Evolutionary conservation across 2,888 invertebrate species (phyloP).

Genomic region (Drosophila hamatofila): DNA sequence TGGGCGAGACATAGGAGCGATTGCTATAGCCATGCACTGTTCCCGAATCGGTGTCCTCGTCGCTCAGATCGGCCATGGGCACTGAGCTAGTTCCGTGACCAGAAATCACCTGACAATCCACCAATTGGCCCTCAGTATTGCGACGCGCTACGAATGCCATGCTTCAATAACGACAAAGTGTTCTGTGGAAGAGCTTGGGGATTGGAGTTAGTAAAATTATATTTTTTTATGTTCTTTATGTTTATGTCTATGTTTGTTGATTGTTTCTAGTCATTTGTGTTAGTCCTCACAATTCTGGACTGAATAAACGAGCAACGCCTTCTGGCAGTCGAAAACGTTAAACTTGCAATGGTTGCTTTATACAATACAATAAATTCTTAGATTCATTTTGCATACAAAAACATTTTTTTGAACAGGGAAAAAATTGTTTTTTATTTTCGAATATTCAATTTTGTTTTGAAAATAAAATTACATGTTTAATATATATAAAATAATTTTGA

Average conservation of each 20-base stretch:
- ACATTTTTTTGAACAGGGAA: no score
- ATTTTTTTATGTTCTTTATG: slow-evolving; percentile 14
- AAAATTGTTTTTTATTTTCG: no score
- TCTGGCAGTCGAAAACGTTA: neutral
- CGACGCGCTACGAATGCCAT: slow-evolving; percentile 64
- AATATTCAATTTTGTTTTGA: no score
- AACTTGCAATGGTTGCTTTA: neutral
- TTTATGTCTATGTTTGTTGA: slow-evolving; percentile 28
- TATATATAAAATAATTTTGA: no score
- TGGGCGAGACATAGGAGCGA: slow-evolving; percentile 58
- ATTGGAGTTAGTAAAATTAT: slow-evolving; percentile 7
- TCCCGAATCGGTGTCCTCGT: slow-evolving; percentile 49
- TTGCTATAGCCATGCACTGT: slow-evolving; percentile 40
- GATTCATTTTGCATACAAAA: neutral
- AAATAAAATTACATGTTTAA: no score
- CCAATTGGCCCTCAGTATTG: slow-evolving; percentile 52
- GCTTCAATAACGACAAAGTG: slow-evolving; percentile 15
- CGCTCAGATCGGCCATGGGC: slow-evolving; percentile 50
- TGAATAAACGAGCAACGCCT: slow-evolving; percentile 8
- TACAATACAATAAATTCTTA: neutral
- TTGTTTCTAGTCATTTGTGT: slow-evolving; percentile 36
- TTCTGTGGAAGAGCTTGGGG: slow-evolving; percentile 17
- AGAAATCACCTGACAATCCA: slow-evolving; percentile 51
- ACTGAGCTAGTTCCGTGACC: neutral
- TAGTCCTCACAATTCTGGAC: neutral